Base-by-base conservation (phyloP, 2,113 vertebrate genomes). In the Semnornis frantzii region DNA sequence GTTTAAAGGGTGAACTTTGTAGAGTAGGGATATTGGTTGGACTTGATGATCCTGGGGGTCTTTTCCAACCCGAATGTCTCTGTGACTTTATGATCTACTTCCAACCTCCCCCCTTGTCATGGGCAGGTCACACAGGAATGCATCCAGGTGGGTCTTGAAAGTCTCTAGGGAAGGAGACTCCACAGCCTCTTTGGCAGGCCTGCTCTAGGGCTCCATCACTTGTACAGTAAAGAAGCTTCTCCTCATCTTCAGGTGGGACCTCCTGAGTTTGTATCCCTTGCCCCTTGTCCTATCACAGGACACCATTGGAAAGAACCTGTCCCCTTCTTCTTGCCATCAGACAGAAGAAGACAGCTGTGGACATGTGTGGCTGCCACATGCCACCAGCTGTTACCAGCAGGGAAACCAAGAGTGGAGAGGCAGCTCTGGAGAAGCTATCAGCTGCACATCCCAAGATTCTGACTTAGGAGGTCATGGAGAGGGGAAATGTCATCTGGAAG, bases 371-470 rank as follows among this genome's bases (percentile, higher is more conserved):
- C 58, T 62, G 74, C 54, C 65, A 21, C 33, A 0, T 7, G n/a
- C n/a, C 59, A 24, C 54, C 62, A 18, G 34, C 50, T 33, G 37
- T 13, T 10, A 28, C 69, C 46, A 42, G 18, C 31, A 23, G n/a
- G 33, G n/a, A 42, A 80, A 15, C n/a, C 8, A 24, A 66, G 59
- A 50, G 62, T 0, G 1, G 11, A 9, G 50, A 48, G 46, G 74
- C 39, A 62, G 9, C 27, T 66, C 23, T 9, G 31, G 64, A 44
- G 57, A 17, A 71, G 33, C 64, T 7, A 5, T 21, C 63, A 24
- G 44, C 28, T 25, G 21, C 1, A 0, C 5, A 42, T 31, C 63
- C 72, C 15, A 0, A 2, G 19, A 23, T 20, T 23, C 39, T 37
- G 65, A 63, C 16, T 12, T 1, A 10, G 50, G 68, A 62, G 19